These are phyloP conservation scores for Radopholus similis DNA, from an alignment of 1,140 invertebrate species.

Conservation along the genomic window DNA sequence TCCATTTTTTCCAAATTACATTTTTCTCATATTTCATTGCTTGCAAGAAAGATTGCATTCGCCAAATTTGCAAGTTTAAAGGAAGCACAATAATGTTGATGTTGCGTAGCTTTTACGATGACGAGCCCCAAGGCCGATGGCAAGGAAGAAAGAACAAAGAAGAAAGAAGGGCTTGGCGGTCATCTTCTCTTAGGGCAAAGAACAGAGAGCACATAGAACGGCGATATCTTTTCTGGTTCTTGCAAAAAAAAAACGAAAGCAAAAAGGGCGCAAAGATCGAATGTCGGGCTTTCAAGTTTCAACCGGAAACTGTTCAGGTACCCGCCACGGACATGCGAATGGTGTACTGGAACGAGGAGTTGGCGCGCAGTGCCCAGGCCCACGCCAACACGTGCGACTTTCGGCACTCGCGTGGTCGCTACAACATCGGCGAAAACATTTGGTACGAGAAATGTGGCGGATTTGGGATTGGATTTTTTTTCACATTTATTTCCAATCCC, in stretches of 20 bases:
- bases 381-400: slow-evolving; percentile 60
- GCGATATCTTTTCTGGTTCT: slow-evolving; percentile 12
- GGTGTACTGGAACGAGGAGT: slow-evolving; percentile 59
- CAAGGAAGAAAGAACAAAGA: too few species aligned
- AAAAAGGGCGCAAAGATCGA: not conserved
- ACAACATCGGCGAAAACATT: slow-evolving; percentile 59
- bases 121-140: too few species aligned
- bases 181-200: too few species aligned
- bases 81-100: too few species aligned
- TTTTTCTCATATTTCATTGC: not conserved
- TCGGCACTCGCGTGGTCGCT: slow-evolving; percentile 53
- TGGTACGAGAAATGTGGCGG: not conserved
- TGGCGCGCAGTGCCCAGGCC: slow-evolving; percentile 54
- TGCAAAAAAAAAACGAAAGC: not conserved
- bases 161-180: too few species aligned
- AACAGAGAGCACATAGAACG: not conserved
- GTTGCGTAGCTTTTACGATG: too few species aligned
- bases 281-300: slow-evolving; percentile 21
- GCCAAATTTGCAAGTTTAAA: not conserved
- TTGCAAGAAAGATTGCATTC: not conserved
- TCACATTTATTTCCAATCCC: not conserved
- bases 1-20: not conserved
- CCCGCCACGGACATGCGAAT: slow-evolving; percentile 59
- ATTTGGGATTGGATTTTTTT: not conserved
- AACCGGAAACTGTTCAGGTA: slow-evolving; percentile 37